Evolutionary conservation across 1,140 invertebrate species (phyloP), one percentile per base, ranked within the genome.

Genomic region (Parasteatoda tepidariorum): DNA sequence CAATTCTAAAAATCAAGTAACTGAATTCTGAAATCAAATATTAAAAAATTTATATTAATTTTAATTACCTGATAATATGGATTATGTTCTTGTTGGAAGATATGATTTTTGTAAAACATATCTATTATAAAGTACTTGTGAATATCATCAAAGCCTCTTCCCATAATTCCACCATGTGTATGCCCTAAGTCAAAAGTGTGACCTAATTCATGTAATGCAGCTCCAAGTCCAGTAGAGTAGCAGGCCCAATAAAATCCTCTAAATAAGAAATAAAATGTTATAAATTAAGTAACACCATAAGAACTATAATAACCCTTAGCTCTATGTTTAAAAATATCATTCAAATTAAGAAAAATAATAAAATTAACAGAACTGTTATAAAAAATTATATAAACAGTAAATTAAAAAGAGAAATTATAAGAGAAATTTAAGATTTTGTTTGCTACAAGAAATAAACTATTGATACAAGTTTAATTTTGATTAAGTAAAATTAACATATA

Each of bases 121-220:
- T 83, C 85, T 41, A 85, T 85, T 85, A 78, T 84, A 84, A 68
- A 68, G 82, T 70, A 86, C 76, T 75, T 86, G 54, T 84, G 73
- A 28, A 85, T 87, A 85, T 97, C 94, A 89, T 98, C 96, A 89
- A 98, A 98, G 18, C 96, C 96, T 87, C 95, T 91, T 18, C 95
- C 95, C 97, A 99, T 98, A 62, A 99, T 95, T 7, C 97, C 97
- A 85, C 94, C 92, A 85, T 92, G 91, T 0, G 95, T 95, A 88
- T 99, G 97, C 0, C 95, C 96, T 41, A 98, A 91, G 89, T 98
- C 96, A 89, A 98, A 97, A 1, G 95, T 96, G 88, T 98, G 97
- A 15, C 96, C 96, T 59, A 99, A 89, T 90, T 98, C 97, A 90
- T 99, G 97, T 33, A 97, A 92, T 7, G 96, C 93, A n/a, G 96